Evolutionary conservation across 23 tunicate species (phyloP), one percentile per base, ranked within the genome.

Genomic region (Diplosoma virens): DNA sequence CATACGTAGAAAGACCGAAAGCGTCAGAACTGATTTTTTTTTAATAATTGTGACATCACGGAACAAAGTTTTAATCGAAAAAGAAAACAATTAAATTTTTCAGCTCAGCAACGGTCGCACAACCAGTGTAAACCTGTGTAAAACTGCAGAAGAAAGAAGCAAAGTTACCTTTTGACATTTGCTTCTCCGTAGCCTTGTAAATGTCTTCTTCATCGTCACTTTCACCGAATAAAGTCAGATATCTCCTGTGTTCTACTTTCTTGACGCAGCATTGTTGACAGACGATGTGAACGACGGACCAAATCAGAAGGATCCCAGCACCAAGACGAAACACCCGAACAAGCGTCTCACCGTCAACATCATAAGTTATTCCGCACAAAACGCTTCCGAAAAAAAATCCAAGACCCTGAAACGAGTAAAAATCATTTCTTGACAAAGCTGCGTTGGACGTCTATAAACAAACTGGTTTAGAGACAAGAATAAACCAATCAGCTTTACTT

Each of bases 371-470:
- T 71, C 96, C 96, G 20, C 79, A 71, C 26, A 83, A 9, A 1
- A 89, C 22, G 56, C 88, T 83, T 25, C 96, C 96, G 22, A 83
- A 26, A 3, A 79, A 83, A 71, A 53, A 89, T 20, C 91, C 84
- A 2, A 89, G 22, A 31, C 96, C 96, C 96, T 89, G 76, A 36
- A 37, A 41, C 11, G 20, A n/a, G 21, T 5, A 5, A 58, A n/a
- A 23, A 58, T 5, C 65, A 5, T 58, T 20, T 58, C 6, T n/a
- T 23, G 65, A n/a, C 16, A 22, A n/a, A 20, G n/a, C 26, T n/a
- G 65, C 52, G 16, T 11, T 16, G 16, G 52, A 46, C 52, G 11
- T 31, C 11, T 59, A n/a, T n/a, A n/a, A n/a, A n/a, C n/a, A n/a
- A n/a, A n/a, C n/a, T n/a, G n/a, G n/a, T n/a, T n/a, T n/a, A n/a